A percentile compares a stretch with the other conserved stretches of the same genome.
These are phyloP conservation scores for Limosa lapponica DNA, from an alignment of 2,797 vertebrate genomes.

Conservation along the genomic window DNA sequence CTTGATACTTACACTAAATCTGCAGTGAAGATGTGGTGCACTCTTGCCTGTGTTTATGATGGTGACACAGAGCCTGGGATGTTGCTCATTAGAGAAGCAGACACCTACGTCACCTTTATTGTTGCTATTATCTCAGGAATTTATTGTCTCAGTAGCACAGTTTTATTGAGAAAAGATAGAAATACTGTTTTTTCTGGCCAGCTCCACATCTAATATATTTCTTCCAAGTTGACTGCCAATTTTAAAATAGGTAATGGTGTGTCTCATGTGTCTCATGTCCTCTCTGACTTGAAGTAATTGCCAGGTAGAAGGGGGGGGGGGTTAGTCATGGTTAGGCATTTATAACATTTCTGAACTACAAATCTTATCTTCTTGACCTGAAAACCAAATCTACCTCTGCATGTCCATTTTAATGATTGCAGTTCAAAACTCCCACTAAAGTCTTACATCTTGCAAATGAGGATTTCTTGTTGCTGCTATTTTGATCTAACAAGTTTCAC, in stretches of 20 bases:
- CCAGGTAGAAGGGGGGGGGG: neutral
- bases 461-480: neutral
- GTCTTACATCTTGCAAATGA: neutral
- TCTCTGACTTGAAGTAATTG: neutral
- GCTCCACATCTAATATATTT: neutral
- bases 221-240: neutral
- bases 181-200: neutral
- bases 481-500: neutral
- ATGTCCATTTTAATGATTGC: neutral
- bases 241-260: neutral
- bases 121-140: neutral
- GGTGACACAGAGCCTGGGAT: neutral
- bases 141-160: neutral
- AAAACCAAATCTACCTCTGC: neutral
- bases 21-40: neutral
- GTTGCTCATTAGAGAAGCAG: neutral
- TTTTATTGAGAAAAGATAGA: neutral
- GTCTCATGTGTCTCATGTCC: neutral
- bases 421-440: neutral
- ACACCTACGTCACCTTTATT: neutral
- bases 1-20: neutral
- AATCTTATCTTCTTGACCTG: fast-evolving
- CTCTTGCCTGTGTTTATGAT: neutral
- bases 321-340: neutral
- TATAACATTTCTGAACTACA: neutral